Percentiles rank a stretch among this genome's conserved stretches.
phyloP scores from a whole-genome alignment of 2,888 invertebrate genomes.

The Heliconius sara region DNA sequence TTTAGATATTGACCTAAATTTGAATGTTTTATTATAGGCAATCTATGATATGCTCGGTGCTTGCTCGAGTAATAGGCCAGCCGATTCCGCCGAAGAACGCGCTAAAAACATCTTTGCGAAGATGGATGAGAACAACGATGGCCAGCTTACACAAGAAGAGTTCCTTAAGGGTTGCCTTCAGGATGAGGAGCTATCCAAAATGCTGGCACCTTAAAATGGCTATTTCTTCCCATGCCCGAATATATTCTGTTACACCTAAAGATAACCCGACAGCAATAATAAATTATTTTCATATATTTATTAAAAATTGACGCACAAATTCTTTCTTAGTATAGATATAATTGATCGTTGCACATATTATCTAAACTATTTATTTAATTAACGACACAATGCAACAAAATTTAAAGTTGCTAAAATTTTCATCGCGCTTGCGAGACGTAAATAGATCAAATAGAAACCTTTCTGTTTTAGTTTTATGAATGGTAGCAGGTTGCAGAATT shows the following conservation, averaged over 20 bases:
- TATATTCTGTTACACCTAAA: conserved; percentile 45
- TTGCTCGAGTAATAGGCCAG: conserved; percentile 96
- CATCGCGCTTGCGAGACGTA: background rate
- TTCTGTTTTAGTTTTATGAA: conserved; percentile 7
- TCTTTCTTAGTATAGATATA: background rate
- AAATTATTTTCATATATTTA: conserved; percentile 1
- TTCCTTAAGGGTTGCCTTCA: conserved; percentile 98
- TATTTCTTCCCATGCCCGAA: conserved; percentile 45
- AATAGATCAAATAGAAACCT: background rate
- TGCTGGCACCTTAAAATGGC: conserved; percentile 93
- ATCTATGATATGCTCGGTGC: conserved; percentile 99
- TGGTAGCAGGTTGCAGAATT: conserved; percentile 28
- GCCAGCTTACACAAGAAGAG: conserved; percentile 98
- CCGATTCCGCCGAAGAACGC: conserved; percentile 97
- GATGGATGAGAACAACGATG: conserved; percentile 99
- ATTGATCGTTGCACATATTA: background rate
- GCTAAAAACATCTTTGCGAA: conserved; percentile 99
- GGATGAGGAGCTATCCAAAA: conserved; percentile 97
- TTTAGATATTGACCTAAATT: conserved; percentile 15
- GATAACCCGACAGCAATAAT: conserved; percentile 30
- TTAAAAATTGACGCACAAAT: background rate
- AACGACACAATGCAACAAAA: background rate
- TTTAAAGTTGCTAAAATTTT: background rate
- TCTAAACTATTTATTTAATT: background rate
- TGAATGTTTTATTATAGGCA: conserved; percentile 87